phyloP scores from a whole-genome alignment of 2,888 invertebrate genomes.

The Zaprionus lineosus region DNA sequence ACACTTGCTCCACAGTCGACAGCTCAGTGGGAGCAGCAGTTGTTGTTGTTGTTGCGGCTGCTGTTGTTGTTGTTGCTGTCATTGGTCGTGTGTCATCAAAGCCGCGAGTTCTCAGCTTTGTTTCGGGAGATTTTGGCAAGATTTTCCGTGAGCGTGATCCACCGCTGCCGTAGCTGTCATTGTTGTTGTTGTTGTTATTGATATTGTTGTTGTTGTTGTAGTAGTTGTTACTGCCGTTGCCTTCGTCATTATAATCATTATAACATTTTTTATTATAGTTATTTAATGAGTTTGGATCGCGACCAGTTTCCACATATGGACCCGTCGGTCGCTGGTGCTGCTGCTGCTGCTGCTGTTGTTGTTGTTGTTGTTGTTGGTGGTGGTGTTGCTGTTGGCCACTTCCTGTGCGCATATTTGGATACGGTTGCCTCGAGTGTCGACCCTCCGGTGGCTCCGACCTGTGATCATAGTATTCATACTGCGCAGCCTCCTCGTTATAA shows the following conservation, averaged over 20 bases:
- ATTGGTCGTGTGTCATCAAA: conserved; percentile 50
- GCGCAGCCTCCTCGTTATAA: conserved; percentile 66
- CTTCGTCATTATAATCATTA: conserved; percentile 48
- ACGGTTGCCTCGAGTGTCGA: conserved; percentile 31
- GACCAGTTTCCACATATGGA: conserved; percentile 74
- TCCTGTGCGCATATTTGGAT: conserved; percentile 74
- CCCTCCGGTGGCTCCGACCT: conserved; percentile 29
- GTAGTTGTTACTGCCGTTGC: conserved; percentile 22
- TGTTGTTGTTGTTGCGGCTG: conserved; percentile 27
- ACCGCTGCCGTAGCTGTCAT: conserved; percentile 13
- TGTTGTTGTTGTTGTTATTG: conserved; percentile 17
- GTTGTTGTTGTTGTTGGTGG: conserved; percentile 28
- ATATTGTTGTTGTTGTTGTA: conserved; percentile 21
- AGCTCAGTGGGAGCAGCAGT: conserved; percentile 31
- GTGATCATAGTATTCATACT: conserved; percentile 63
- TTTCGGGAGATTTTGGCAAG: conserved; percentile 66
- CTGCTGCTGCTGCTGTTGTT: conserved; percentile 23
- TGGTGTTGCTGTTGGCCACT: conserved; percentile 51
- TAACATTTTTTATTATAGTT: conserved; percentile 58
- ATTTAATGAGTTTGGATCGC: conserved; percentile 61
- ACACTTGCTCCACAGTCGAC: conserved; percentile 23
- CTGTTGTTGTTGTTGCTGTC: conserved; percentile 7
- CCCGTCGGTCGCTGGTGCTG: conserved; percentile 24
- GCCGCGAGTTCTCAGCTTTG: conserved; percentile 40
- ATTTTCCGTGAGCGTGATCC: conserved; percentile 59